phyloP scores from a whole-genome alignment of 1,140 invertebrate species.

The Homarus americanus region DNA sequence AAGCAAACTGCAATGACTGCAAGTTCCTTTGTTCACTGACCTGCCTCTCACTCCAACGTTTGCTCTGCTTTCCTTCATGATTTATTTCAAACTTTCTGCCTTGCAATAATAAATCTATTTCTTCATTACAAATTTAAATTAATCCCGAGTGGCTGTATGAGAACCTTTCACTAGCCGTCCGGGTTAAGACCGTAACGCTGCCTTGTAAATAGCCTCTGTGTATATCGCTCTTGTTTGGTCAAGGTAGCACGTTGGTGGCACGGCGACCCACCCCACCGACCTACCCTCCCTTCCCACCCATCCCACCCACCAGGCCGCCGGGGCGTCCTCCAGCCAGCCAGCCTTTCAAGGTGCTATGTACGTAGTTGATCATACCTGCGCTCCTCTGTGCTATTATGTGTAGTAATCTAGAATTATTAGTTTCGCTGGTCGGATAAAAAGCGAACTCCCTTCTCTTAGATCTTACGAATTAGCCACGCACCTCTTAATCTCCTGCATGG shows the following conservation, averaged over 20 bases:
- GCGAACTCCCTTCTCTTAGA: background rate
- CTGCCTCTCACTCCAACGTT: background rate
- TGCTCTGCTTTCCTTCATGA: background rate
- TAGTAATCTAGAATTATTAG: background rate
- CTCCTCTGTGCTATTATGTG: background rate
- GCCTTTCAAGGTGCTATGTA: background rate
- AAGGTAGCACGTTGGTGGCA: background rate
- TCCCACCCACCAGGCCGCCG: no score
- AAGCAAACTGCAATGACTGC: conserved; percentile 2
- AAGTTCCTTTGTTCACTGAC: background rate
- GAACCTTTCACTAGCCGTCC: background rate
- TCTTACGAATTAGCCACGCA: background rate
- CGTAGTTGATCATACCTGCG: background rate
- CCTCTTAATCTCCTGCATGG: no score
- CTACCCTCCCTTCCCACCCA: background rate
- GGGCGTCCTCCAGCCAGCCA: background rate
- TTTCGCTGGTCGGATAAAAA: background rate
- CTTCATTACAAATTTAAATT: conserved; percentile 8
- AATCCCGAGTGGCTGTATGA: background rate
- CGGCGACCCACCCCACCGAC: background rate
- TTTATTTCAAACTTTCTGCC: background rate
- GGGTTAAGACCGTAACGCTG: background rate
- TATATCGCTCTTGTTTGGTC: background rate
- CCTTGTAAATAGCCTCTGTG: background rate
- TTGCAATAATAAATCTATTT: background rate